These are phyloP conservation scores for Grus americana DNA, from an alignment of 2,113 vertebrate species.

Conservation along the genomic window DNA sequence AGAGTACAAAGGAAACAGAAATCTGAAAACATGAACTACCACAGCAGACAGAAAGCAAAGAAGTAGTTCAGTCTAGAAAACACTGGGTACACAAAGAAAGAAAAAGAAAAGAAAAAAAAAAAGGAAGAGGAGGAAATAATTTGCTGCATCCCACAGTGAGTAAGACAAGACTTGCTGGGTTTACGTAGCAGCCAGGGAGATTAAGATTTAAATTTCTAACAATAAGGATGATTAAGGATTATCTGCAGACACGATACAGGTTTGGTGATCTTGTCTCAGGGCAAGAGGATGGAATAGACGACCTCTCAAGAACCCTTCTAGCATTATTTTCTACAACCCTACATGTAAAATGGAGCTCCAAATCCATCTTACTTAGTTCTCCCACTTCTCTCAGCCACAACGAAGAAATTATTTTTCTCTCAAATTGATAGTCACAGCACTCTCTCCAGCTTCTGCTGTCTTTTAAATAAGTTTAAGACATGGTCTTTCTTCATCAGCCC, in stretches of 20 bases:
- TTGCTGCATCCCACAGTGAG: neutral
- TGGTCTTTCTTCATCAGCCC: neutral
- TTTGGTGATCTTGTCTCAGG: neutral
- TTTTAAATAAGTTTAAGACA: neutral
- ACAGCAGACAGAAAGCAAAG: neutral
- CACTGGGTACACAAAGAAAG: neutral
- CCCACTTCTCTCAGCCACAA: neutral
- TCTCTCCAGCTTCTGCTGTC: neutral
- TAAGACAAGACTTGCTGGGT: neutral
- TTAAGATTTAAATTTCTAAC: neutral
- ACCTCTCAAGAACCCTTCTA: neutral
- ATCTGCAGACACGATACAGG: neutral
- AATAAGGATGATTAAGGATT: neutral
- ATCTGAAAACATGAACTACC: neutral
- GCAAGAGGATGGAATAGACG: neutral
- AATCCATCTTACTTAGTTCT: neutral
- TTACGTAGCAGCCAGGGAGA: neutral
- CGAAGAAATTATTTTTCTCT: neutral
- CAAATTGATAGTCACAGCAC: neutral
- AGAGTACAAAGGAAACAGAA: neutral
- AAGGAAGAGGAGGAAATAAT: neutral
- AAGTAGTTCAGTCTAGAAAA: neutral
- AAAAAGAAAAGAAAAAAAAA: neutral
- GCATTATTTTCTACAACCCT: neutral
- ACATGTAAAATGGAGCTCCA: neutral